phyloP scores from a whole-genome alignment of 2,888 invertebrate species.

The Trissoscelio sp. region DNA sequence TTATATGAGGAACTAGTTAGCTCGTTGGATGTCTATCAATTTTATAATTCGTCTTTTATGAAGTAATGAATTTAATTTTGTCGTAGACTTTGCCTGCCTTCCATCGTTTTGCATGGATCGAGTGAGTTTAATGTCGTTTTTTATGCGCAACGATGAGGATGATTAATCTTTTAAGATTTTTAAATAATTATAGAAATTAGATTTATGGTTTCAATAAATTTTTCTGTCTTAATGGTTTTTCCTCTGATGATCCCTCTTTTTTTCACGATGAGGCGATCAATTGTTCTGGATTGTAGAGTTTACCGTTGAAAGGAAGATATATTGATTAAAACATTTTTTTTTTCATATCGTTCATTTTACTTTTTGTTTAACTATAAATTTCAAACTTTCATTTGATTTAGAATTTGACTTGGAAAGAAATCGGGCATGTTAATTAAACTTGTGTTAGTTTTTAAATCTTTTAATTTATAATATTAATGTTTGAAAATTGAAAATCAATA shows the following conservation, averaged over 20 bases:
- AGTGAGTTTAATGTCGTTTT: constrained; percentile 6
- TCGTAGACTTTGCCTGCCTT: not conserved
- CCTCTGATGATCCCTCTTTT: constrained; percentile 25
- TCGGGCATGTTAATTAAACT: not conserved
- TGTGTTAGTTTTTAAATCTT: too few species aligned
- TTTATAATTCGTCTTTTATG: constrained; percentile 21
- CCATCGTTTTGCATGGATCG: constrained; percentile 9
- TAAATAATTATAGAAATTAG: constrained; percentile 45
- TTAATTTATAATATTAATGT: too few species aligned
- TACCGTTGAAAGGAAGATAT: constrained; percentile 35
- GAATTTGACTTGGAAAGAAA: not conserved
- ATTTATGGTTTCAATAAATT: constrained; percentile 49
- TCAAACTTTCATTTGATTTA: too few species aligned
- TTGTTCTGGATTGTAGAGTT: constrained; percentile 38
- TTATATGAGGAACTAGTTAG: not conserved
- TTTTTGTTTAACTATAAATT: too few species aligned
- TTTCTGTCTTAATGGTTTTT: constrained; percentile 39
- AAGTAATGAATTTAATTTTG: constrained; percentile 13
- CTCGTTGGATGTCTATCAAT: too few species aligned
- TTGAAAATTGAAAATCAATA: too few species aligned
- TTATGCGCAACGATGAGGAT: not conserved
- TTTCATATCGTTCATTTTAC: constrained; percentile 7
- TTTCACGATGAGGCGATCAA: constrained; percentile 28
- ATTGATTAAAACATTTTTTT: constrained; percentile 27
- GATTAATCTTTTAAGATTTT: constrained; percentile 28